Evolutionary conservation across 1,140 invertebrate genomes (phyloP).

Genomic region (Hyphantria cunea): DNA sequence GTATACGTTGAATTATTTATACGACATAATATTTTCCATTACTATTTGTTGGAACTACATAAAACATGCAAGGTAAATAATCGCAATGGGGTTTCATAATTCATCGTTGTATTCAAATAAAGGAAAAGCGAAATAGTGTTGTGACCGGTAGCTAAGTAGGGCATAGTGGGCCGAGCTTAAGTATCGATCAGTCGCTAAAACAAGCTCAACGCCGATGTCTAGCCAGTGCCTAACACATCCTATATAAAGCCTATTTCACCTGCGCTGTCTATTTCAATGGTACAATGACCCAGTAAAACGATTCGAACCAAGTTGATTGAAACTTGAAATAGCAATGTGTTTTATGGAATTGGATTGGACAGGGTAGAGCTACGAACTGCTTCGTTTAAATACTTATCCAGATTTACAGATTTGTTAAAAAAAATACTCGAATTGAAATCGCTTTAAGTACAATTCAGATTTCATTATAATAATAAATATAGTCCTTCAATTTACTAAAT

Average conservation of each 20-base stretch:
- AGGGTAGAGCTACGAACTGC: slow-evolving; percentile 26
- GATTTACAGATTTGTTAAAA: too few species aligned
- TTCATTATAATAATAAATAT: slow-evolving; percentile 9
- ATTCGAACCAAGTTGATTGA: slow-evolving; percentile 51
- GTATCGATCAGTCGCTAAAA: slow-evolving; percentile 75
- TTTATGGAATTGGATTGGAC: slow-evolving; percentile 45
- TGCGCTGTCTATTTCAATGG: slow-evolving; percentile 47
- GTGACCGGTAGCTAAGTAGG: slow-evolving; percentile 66
- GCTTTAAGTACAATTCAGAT: too few species aligned
- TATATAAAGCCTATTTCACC: slow-evolving; percentile 53
- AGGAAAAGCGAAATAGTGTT: slow-evolving; percentile 59
- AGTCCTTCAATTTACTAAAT: slow-evolving; percentile 5
- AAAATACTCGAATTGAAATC: too few species aligned
- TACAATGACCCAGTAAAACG: slow-evolving; percentile 65
- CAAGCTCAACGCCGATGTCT: slow-evolving; percentile 60
- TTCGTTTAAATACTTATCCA: slow-evolving; percentile 13
- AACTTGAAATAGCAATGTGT: slow-evolving; percentile 44
- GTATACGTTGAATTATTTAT: slow-evolving; percentile 30
- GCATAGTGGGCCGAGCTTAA: slow-evolving; percentile 56
- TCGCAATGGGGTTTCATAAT: slow-evolving; percentile 40
- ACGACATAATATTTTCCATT: slow-evolving; percentile 25
- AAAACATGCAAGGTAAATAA: slow-evolving; percentile 23
- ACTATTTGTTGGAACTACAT: slow-evolving; percentile 22
- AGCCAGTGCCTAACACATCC: slow-evolving; percentile 55
- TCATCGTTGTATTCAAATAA: slow-evolving; percentile 54